Base-by-base conservation (phyloP, 2,888 invertebrate species). In the Cheilosia soror region DNA sequence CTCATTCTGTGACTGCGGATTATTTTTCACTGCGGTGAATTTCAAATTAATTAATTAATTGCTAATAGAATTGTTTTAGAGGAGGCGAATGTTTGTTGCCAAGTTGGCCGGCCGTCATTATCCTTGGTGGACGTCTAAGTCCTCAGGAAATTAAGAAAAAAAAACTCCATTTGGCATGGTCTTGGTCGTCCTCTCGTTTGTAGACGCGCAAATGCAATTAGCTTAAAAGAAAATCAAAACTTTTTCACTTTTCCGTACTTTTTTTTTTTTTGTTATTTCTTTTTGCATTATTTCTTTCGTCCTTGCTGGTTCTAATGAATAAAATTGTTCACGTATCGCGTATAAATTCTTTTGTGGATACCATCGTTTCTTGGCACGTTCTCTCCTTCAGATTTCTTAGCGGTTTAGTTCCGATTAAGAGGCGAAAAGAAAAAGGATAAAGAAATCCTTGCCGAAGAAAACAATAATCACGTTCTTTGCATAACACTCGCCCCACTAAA, bases 181-280 rank as follows among this genome's bases (percentile, higher is more conserved):
- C 20, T 3, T 9, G 7, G 37, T 25, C 62, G 9, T 7, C 53
- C 25, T 13, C 57, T 65, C 11, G 7, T 9, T 3, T 20, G 2
- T 25, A 15, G 27, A 15, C 42, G 29, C 29, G 62, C 60, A 84
- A 80, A 80, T 72, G 77, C 85, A 85, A 85, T 85, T 85, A 85
- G 85, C 85, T 81, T 81, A 57, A 77, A 66, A 81, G 76, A 81
- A 85, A 85, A 85, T 85, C 85, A 85, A 81, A 85, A 81, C 71
- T 76, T 85, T 76, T 84, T 69, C 69, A 63, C 57, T 78, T 68
- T 66, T 65, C 65, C 6, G 15, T 27, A 3, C 37, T 49, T 65
- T 25, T 31, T 55, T 29, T 29, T 33, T 42, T 27, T 2, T 11
- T n/a, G 7, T 6, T 13, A 29, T 49, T 51, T 49, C 42, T 57